A percentile compares a stretch with the other conserved stretches of the same genome.
Conservation (phyloP, 2,888 invertebrate genomes). For the Spatulosminthurus flaviceps region DNA sequence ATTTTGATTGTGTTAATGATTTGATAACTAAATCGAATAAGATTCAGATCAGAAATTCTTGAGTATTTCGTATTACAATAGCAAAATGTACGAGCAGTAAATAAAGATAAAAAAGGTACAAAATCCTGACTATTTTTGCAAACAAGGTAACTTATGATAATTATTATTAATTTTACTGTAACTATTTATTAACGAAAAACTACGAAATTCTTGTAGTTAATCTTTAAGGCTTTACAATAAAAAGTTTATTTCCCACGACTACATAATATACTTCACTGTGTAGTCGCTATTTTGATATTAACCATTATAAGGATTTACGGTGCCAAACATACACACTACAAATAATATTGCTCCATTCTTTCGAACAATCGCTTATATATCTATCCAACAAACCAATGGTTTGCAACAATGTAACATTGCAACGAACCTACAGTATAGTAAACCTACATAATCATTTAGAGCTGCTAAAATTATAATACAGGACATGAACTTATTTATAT, state of each 20-base stretch:
- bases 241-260: no score
- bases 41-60: background rate
- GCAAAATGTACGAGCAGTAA: background rate
- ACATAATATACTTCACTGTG: no score
- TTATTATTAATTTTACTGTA: no score
- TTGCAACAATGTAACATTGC: no score
- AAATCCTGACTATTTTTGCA: background rate
- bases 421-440: background rate
- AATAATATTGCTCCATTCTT: conserved; percentile 18
- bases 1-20: no score
- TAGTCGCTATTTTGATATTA: no score
- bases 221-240: no score
- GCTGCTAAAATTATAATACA: background rate
- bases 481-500: conserved; percentile 8
- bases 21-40: no score
- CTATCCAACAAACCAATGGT: background rate
- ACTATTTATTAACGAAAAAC: no score
- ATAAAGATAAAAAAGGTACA: conserved; percentile 8
- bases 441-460: background rate
- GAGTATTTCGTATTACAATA: background rate
- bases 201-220: no score
- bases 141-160: no score
- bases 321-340: background rate
- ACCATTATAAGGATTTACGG: background rate
- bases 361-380: background rate